A percentile compares a stretch with the other conserved stretches of the same genome.
phyloP scores from a whole-genome alignment of 2,113 vertebrate genomes.

The Onychostoma macrolepis region DNA sequence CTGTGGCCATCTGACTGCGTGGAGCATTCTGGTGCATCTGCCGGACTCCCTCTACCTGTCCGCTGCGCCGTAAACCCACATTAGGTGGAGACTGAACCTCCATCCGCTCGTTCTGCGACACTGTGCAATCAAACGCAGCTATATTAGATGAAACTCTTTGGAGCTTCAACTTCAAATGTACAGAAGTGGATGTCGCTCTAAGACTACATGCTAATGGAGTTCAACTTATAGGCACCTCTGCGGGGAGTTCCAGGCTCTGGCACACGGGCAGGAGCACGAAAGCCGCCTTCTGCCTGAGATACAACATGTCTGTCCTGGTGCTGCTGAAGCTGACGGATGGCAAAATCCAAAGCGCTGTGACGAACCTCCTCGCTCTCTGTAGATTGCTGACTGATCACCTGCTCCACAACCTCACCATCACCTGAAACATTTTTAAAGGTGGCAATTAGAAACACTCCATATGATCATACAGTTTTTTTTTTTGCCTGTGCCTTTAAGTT shows the following conservation, averaged over 20 bases:
- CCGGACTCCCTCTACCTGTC: conserved; percentile 94
- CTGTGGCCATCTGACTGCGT: conserved; percentile 93
- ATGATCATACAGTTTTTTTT: neutral
- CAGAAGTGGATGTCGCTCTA: neutral
- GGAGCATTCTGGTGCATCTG: conserved; percentile 97
- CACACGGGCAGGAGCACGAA: conserved; percentile 46
- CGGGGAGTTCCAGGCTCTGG: conserved; percentile 79
- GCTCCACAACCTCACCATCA: conserved; percentile 96
- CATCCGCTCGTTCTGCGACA: conserved; percentile 83
- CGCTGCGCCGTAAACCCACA: conserved; percentile 91
- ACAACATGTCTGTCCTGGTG: conserved; percentile 81
- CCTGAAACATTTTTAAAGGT: conserved; percentile 67
- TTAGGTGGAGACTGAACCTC: conserved; percentile 91
- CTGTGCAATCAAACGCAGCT: conserved; percentile 63
- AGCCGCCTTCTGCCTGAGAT: conserved; percentile 47
- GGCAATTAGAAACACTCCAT: neutral
- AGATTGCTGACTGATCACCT: conserved; percentile 93
- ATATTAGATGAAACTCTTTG: neutral
- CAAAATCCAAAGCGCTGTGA: conserved; percentile 84
- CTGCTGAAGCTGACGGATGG: conserved; percentile 86
- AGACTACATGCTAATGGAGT: neutral
- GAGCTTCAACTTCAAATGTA: neutral
- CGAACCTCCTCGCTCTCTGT: conserved; percentile 82
- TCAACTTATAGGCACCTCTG: conserved; percentile 78
- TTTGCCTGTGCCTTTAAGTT: neutral